phyloP scores from a whole-genome alignment of 2,113 vertebrate species.

The Copsychus sechellarum region DNA sequence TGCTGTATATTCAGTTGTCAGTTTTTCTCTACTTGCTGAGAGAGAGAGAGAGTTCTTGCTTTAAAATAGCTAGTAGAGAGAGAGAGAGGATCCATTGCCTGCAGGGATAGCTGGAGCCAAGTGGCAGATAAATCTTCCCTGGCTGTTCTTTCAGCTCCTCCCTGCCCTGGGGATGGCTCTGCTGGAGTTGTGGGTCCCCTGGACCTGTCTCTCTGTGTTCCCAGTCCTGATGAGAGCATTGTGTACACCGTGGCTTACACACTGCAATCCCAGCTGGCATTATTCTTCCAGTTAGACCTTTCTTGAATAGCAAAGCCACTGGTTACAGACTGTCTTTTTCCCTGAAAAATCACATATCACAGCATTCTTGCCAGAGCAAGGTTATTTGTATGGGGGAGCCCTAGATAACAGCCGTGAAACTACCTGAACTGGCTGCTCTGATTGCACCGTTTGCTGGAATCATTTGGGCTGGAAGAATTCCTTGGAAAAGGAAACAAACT shows the following conservation, averaged over 20 bases:
- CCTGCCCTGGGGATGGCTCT: background rate
- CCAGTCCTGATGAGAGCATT: background rate
- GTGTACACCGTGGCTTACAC: background rate
- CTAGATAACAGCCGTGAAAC: background rate
- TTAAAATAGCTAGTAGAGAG: background rate
- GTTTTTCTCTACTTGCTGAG: background rate
- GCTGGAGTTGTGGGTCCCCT: background rate
- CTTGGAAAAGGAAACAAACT: background rate
- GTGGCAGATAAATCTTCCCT: background rate
- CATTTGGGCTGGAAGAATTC: background rate
- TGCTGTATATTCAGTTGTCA: slow-evolving; percentile 21
- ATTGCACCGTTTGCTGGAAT: background rate
- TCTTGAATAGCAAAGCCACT: background rate
- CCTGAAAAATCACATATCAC: background rate
- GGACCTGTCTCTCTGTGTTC: background rate
- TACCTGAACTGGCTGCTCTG: background rate
- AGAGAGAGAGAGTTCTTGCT: slow-evolving; percentile 3
- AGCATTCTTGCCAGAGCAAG: background rate
- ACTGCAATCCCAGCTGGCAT: background rate
- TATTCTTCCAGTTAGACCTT: background rate
- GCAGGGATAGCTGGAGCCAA: background rate
- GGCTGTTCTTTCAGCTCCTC: background rate
- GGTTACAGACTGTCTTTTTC: background rate
- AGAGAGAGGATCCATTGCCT: background rate
- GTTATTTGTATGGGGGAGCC: background rate